A percentile compares a stretch with the other conserved stretches of the same genome.
phyloP scores from a whole-genome alignment of 2,113 vertebrate species.

The Ctenodactylus gundi region DNA sequence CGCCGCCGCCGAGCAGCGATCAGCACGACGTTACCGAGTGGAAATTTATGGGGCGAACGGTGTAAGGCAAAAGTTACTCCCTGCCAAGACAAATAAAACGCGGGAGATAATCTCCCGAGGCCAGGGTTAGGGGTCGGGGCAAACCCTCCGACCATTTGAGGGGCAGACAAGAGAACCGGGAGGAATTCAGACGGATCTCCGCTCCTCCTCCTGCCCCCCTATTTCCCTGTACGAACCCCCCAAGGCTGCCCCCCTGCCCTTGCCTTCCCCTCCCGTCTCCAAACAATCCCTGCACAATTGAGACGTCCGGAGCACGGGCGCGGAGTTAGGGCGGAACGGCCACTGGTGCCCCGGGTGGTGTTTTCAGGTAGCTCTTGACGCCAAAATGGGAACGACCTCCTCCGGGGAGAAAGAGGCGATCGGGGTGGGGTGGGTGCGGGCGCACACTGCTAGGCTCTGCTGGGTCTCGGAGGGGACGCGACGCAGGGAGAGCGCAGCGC shows the following conservation, averaged over 20 bases:
- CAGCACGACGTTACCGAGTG: constrained; percentile 77
- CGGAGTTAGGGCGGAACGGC: constrained; percentile 65
- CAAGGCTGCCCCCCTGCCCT: background rate
- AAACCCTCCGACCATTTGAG: constrained; percentile 55
- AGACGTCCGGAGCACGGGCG: constrained; percentile 73
- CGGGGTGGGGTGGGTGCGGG: background rate
- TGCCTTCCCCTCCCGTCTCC: background rate
- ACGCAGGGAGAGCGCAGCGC: constrained; percentile 42
- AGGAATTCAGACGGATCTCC: constrained; percentile 8
- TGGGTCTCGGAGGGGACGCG: constrained; percentile 44
- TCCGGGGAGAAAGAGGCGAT: constrained; percentile 1
- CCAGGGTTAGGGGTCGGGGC: constrained; percentile 73
- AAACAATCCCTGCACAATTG: constrained; percentile 66
- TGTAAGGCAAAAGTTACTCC: constrained; percentile 82
- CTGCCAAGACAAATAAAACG: constrained; percentile 85
- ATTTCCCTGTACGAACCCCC: too few relatives aligned
- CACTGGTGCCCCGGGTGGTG: constrained; percentile 46
- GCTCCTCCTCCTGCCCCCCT: constrained; percentile 7
- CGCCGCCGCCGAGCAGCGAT: constrained; percentile 63
- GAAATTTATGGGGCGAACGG: constrained; percentile 81
- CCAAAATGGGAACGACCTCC: constrained; percentile 26
- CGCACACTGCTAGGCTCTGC: constrained; percentile 10
- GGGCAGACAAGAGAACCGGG: background rate
- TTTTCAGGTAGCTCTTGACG: constrained; percentile 40
- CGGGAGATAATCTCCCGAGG: constrained; percentile 80